Conservation (phyloP, 2,113 vertebrate genomes). For the Chamaea fasciata region DNA sequence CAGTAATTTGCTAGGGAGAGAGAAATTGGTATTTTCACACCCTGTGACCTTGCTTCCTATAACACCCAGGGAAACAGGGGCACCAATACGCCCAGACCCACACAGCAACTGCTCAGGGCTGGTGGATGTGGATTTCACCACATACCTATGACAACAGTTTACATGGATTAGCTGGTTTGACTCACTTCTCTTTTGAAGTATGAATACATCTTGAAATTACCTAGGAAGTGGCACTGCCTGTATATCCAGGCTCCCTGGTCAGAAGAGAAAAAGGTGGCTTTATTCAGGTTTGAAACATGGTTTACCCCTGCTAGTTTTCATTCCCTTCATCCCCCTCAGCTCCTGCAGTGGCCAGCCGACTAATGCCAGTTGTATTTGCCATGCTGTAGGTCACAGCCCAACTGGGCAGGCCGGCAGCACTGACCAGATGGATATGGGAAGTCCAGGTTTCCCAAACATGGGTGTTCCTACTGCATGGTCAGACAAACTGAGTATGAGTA, state of each 20-base stretch:
- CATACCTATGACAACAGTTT: neutral
- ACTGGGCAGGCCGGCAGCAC: neutral
- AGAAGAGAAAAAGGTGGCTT: neutral
- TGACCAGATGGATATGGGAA: neutral
- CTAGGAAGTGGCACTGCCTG: neutral
- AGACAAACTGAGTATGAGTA: neutral
- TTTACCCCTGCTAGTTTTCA: neutral
- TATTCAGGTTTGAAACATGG: neutral
- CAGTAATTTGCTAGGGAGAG: neutral
- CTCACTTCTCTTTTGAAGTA: conserved; percentile 17
- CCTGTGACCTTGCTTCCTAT: neutral
- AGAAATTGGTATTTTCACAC: neutral
- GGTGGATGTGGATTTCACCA: neutral
- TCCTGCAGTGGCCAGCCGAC: neutral
- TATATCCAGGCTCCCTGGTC: neutral
- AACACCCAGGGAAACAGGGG: neutral
- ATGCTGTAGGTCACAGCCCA: neutral
- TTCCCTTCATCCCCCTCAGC: neutral
- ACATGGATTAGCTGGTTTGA: neutral
- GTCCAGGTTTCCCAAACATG: neutral
- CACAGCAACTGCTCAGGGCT: neutral
- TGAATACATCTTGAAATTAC: neutral
- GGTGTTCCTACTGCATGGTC: neutral
- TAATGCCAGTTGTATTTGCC: neutral
- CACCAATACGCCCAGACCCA: neutral